These are phyloP conservation scores for Brassicogethes aeneus DNA, from an alignment of 2,888 invertebrate genomes.

Conservation along the genomic window DNA sequence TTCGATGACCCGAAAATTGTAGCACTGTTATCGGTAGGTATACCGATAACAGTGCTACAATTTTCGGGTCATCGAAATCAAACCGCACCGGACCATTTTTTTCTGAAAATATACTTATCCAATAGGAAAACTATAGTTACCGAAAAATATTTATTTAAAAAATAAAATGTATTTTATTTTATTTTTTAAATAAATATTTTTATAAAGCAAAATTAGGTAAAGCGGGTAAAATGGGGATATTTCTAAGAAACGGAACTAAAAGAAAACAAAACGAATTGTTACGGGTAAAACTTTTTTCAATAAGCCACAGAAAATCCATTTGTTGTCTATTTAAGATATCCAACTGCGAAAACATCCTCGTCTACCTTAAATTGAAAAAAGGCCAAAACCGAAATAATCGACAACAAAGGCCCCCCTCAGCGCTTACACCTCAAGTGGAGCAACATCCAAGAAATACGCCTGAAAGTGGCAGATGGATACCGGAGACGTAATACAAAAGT, in stretches of 20 bases:
- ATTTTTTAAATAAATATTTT: neutral
- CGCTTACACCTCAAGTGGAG: conserved; percentile 26
- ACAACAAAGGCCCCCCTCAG: conserved; percentile 31
- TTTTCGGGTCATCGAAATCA: too few relatives aligned
- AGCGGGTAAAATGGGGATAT: neutral
- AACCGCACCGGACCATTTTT: too few relatives aligned
- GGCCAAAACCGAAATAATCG: conserved; percentile 30
- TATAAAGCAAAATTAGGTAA: neutral
- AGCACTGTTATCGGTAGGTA: too few relatives aligned
- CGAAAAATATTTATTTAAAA: too few relatives aligned
- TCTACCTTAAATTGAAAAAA: conserved; percentile 31
- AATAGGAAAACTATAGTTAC: too few relatives aligned
- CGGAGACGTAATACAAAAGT: neutral
- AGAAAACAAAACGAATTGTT: neutral
- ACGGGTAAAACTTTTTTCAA: neutral
- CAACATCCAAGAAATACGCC: conserved; percentile 5
- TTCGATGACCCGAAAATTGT: too few relatives aligned
- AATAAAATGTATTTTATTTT: too few relatives aligned
- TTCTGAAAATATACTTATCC: too few relatives aligned
- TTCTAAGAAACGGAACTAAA: neutral
- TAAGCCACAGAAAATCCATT: conserved; percentile 3
- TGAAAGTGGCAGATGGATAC: neutral
- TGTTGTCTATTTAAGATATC: conserved; percentile 18
- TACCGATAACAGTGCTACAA: too few relatives aligned
- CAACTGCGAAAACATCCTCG: conserved; percentile 38